These are phyloP conservation scores for Halcyon chelicuti DNA, from an alignment of 2,797 vertebrate species.

Conservation along the genomic window DNA sequence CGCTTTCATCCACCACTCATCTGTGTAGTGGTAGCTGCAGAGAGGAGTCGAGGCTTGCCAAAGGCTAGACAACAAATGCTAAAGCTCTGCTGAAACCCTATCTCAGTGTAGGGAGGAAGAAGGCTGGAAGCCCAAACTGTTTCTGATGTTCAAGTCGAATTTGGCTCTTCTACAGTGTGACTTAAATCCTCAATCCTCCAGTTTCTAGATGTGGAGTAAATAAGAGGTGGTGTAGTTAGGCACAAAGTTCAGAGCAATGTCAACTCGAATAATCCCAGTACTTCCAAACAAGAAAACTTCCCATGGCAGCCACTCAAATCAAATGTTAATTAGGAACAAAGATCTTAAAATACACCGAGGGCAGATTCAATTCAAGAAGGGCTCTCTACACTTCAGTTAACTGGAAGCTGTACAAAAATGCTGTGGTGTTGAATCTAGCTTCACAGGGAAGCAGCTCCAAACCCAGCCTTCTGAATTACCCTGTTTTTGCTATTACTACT, in stretches of 20 bases:
- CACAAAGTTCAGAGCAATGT: not conserved
- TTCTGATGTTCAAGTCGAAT: not conserved
- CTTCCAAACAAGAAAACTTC: conserved; percentile 4
- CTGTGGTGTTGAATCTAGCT: not conserved
- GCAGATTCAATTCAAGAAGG: not conserved
- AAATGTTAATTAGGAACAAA: not conserved
- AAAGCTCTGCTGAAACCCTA: not conserved
- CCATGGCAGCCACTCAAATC: not conserved
- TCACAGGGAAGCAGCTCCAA: not conserved
- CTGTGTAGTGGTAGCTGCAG: not conserved
- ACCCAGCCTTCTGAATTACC: not conserved
- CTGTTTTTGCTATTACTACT: not conserved
- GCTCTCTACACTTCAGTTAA: not conserved
- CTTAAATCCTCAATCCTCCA: not conserved
- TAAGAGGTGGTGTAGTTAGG: not conserved
- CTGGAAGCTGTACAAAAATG: not conserved
- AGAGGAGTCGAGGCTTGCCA: not conserved
- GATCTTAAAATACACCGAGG: not conserved
- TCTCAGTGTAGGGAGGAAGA: not conserved
- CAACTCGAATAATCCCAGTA: not conserved
- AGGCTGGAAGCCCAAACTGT: not conserved
- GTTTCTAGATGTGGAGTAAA: not conserved
- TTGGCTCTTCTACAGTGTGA: not conserved
- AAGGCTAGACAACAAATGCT: not conserved
- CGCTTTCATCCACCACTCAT: not conserved